Base-by-base conservation (phyloP, 2,113 vertebrate species). In the Larimichthys crocea region DNA sequence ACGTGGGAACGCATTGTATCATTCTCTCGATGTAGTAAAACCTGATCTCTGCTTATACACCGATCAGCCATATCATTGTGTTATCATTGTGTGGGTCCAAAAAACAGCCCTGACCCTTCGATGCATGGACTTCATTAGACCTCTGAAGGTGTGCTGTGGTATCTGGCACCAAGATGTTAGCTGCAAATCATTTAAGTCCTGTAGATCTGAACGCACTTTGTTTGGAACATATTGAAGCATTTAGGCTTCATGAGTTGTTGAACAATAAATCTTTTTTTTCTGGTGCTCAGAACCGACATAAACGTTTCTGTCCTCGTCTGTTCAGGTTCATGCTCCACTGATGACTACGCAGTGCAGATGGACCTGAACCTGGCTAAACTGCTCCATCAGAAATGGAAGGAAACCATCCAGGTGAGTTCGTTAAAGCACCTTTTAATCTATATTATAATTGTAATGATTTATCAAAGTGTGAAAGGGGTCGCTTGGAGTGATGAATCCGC, bases 321-420 rank as follows among this genome's bases (percentile, higher is more conserved):
- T 79, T 85, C 90, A 99, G 98, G 94, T 26, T 91, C 92, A 5
- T 94, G 98, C 86, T 96, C 95, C 57, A 64, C 92, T 83, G 97
- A 99, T 69, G 97, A 99, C 86, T 98, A 95, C 90, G 93, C 95
- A 48, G 97, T 99, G 85, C 96, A 96, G 81, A 98, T 99, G 94
- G 98, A 99, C 92, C 93, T 99, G 84, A 97, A 95, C 89, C 92
- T 99, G 90, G 98, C 98, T 80, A 97, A 95, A 94, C 94, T 96
- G 80, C 96, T 99, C 72, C 97, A 99, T 93, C 97, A 97, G 86
- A 99, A 97, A 91, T 99, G 98, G 98, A 99, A 97, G 92, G 96
- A 97, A 87, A 97, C 97, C 75, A 95, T 99, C 74, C 95, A 97
- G 96, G 98, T 98, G 82, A 91, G 96, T 94, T 62, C 15, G 29